Percentiles rank a stretch among this genome's conserved stretches.
Evolutionary conservation across 2,888 invertebrate genomes (phyloP).

Genomic region (Reticulitermes lucifugus): DNA sequence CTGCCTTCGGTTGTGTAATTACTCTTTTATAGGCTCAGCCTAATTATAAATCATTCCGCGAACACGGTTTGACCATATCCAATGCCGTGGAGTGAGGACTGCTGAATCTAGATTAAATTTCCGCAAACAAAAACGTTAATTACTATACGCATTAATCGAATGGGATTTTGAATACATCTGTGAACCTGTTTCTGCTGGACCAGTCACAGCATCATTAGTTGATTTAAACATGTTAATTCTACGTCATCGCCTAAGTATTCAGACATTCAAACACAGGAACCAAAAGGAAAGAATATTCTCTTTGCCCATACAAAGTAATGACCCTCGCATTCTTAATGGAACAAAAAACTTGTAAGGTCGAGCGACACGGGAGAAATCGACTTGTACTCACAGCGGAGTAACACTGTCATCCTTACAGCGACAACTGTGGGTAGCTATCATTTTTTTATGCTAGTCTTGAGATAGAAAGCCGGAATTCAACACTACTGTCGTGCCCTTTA

Average conservation of each 20-base stretch:
- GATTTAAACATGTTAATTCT: slow-evolving; percentile 1
- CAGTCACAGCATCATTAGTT: neutral
- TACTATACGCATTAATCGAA: slow-evolving; percentile 14
- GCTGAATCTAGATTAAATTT: slow-evolving; percentile 27
- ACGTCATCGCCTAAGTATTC: neutral
- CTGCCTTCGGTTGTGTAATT: too few species aligned
- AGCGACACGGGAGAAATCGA: neutral
- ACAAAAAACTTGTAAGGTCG: neutral
- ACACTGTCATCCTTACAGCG: neutral
- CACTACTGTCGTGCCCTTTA: slow-evolving; percentile 36
- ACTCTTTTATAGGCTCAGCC: neutral
- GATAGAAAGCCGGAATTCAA: slow-evolving; percentile 1
- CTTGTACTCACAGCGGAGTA: neutral
- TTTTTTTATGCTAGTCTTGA: neutral
- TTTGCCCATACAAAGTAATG: neutral
- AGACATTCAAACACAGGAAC: neutral
- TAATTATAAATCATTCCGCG: slow-evolving; percentile 4
- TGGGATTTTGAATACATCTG: slow-evolving; percentile 27
- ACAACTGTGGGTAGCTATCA: neutral
- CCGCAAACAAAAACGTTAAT: slow-evolving; percentile 32
- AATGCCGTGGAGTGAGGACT: too few species aligned
- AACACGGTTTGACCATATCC: neutral
- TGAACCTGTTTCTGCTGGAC: neutral
- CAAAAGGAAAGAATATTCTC: neutral
- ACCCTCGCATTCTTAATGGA: neutral